phyloP scores from a whole-genome alignment of 2,113 vertebrate species.

The Oreochromis aureus region DNA sequence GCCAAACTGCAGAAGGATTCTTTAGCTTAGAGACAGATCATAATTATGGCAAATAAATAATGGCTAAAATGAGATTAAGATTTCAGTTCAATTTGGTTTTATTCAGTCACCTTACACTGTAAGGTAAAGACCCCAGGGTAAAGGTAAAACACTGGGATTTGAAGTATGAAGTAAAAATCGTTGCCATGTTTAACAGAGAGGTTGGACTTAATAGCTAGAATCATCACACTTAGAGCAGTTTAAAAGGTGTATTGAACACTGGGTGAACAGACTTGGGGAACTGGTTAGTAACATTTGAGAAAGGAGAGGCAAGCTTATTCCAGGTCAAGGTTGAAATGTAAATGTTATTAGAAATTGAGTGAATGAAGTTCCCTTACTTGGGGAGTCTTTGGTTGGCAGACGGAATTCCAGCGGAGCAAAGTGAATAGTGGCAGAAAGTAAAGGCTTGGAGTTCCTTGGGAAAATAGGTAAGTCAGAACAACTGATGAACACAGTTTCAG shows the following conservation, averaged over 20 bases:
- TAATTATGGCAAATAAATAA: neutral
- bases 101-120: neutral
- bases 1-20: neutral
- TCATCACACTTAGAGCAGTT: neutral
- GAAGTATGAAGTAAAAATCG: neutral
- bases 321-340: neutral
- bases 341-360: neutral
- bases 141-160: neutral
- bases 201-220: neutral
- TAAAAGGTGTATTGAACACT: neutral
- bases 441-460: neutral
- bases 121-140: neutral
- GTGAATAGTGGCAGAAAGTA: neutral
- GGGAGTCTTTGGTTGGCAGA: neutral
- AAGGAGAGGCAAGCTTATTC: neutral
- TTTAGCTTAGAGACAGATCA: neutral
- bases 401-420: neutral
- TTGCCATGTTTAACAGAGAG: neutral
- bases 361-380: neutral
- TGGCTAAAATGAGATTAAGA: neutral
- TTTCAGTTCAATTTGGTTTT: neutral
- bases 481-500: neutral
- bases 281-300: neutral
- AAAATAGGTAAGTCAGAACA: neutral
- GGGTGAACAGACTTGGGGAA: neutral